A percentile compares a stretch with the other conserved stretches of the same genome.
Conservation (phyloP, 2,797 vertebrate species). For the Morelia viridis region DNA sequence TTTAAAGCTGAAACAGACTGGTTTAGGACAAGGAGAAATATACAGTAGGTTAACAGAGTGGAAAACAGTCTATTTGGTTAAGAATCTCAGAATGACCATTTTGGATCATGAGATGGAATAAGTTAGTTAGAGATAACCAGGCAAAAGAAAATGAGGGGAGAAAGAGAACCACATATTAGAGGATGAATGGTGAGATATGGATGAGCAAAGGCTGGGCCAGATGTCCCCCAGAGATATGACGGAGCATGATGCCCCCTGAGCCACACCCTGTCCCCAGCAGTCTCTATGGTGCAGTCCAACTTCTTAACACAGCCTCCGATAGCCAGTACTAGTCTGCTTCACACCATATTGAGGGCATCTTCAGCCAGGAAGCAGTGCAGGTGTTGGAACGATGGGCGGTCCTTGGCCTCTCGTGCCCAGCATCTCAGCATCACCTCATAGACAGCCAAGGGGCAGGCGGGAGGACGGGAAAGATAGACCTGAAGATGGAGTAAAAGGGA, state of each 20-base stretch:
- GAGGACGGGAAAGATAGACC: conserved; percentile 86
- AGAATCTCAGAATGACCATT: not conserved
- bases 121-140: not conserved
- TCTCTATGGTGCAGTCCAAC: not conserved
- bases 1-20: not conserved
- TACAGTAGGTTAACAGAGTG: not conserved
- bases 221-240: not conserved
- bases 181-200: not conserved
- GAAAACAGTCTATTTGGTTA: not conserved
- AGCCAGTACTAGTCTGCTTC: conserved; percentile 21
- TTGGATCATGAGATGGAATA: not conserved
- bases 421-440: conserved; percentile 91
- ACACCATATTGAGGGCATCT: conserved; percentile 88
- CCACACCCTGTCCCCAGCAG: not conserved
- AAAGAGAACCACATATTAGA: not conserved
- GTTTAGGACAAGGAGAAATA: too few species aligned
- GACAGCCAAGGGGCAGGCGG: conserved; percentile 86
- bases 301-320: not conserved
- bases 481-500: conserved; percentile 48
- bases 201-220: not conserved
- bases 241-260: conserved; percentile 29
- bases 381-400: conserved; percentile 85
- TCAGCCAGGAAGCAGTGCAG: conserved; percentile 87
- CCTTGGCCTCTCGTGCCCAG: conserved; percentile 92
- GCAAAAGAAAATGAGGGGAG: not conserved